Evolutionary conservation across 2,113 vertebrate species (phyloP).

Genomic region (Pseudorectes ferrugineus): DNA sequence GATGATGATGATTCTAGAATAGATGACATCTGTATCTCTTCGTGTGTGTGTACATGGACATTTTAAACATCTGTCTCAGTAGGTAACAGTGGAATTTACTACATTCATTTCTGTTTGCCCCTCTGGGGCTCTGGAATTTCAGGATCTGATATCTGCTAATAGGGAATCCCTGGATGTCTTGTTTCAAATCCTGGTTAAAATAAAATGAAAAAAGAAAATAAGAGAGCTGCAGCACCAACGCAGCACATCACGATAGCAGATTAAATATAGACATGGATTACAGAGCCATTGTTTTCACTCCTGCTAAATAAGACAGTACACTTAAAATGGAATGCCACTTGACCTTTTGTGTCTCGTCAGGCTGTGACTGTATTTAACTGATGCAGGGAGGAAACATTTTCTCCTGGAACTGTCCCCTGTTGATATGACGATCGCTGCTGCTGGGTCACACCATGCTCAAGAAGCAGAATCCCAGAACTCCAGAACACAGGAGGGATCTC

Average conservation of each 20-base stretch:
- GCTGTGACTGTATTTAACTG: slow-evolving; percentile 60
- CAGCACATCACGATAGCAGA: slow-evolving; percentile 35
- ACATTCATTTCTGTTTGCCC: background rate
- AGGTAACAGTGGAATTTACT: background rate
- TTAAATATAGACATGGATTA: slow-evolving; percentile 80
- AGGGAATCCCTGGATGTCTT: background rate
- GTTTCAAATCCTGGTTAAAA: slow-evolving; percentile 18
- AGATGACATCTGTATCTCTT: background rate
- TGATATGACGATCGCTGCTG: slow-evolving; percentile 44
- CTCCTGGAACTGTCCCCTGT: slow-evolving; percentile 6
- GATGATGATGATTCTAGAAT: background rate
- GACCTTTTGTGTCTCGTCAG: slow-evolving; percentile 53
- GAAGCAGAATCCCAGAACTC: slow-evolving; percentile 37
- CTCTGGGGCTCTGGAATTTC: background rate
- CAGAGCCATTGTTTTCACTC: slow-evolving; percentile 72
- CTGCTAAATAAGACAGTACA: slow-evolving; percentile 71
- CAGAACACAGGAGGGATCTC: slow-evolving; percentile 10
- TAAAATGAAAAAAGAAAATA: background rate
- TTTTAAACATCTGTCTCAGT: background rate
- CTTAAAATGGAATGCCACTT: slow-evolving; percentile 71
- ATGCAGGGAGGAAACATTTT: slow-evolving; percentile 13
- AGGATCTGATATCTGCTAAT: background rate
- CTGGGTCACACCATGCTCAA: slow-evolving; percentile 58
- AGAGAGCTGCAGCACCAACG: background rate
- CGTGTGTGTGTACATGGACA: background rate